phyloP scores from a whole-genome alignment of 2,888 invertebrate species.

The Argyresthia goedartella region DNA sequence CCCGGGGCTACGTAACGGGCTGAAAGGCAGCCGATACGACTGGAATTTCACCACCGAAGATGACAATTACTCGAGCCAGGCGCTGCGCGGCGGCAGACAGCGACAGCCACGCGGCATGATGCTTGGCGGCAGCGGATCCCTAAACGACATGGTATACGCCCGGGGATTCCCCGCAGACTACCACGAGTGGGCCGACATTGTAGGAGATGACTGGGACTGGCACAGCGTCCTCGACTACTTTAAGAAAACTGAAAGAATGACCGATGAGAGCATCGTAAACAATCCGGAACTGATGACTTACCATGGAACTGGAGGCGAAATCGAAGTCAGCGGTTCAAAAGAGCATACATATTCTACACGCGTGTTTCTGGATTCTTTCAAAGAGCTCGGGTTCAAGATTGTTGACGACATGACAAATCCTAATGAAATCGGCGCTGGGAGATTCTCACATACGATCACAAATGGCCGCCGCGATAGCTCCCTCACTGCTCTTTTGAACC shows the following conservation, averaged over 20 bases:
- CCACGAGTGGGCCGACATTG: slow-evolving; percentile 38
- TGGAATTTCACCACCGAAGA: slow-evolving; percentile 50
- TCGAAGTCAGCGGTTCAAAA: slow-evolving; percentile 36
- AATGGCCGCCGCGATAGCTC: slow-evolving; percentile 38
- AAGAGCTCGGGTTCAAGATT: slow-evolving; percentile 34
- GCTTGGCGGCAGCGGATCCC: slow-evolving; percentile 48
- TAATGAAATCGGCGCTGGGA: slow-evolving; percentile 35
- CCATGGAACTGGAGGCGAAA: slow-evolving; percentile 39
- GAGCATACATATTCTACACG: slow-evolving; percentile 22
- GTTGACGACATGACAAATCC: slow-evolving; percentile 53
- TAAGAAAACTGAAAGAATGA: slow-evolving; percentile 45
- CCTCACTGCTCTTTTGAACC: slow-evolving; percentile 36
- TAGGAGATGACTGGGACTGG: slow-evolving; percentile 42
- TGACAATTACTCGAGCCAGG: slow-evolving; percentile 35
- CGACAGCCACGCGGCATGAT: slow-evolving; percentile 44
- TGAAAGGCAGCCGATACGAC: slow-evolving; percentile 35
- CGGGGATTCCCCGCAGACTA: slow-evolving; percentile 48
- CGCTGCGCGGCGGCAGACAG: slow-evolving; percentile 30
- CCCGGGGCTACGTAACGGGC: slow-evolving; percentile 29
- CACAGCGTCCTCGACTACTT: slow-evolving; percentile 38
- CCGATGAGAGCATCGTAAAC: slow-evolving; percentile 35
- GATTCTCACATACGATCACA: slow-evolving; percentile 45
- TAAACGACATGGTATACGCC: slow-evolving; percentile 53
- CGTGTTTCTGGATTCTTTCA: slow-evolving; percentile 34
- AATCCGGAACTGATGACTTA: slow-evolving; percentile 30